phyloP scores from a whole-genome alignment of 2,113 vertebrate species.

The Hippopotamus amphibius region DNA sequence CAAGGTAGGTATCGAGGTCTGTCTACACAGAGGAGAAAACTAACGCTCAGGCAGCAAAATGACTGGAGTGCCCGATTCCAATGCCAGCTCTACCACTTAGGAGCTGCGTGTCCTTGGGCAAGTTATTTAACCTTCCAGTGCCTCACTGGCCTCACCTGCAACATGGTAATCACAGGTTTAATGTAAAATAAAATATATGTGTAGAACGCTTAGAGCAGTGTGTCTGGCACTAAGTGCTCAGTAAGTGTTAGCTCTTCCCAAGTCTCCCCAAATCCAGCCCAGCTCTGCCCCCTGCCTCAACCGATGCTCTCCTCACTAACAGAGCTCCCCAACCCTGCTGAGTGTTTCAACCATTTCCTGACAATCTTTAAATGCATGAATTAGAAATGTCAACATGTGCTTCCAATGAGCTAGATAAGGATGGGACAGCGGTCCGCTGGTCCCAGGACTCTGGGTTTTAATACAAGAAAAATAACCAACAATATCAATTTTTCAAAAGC shows the following conservation, averaged over 20 bases:
- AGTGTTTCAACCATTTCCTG: constrained; percentile 53
- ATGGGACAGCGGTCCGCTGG: neutral
- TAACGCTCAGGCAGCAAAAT: neutral
- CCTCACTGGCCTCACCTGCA: neutral
- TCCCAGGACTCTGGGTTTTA: constrained; percentile 49
- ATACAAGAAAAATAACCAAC: constrained; percentile 65
- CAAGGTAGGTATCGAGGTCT: neutral
- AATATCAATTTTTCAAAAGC: constrained; percentile 58
- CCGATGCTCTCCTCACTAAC: neutral
- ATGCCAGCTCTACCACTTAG: neutral
- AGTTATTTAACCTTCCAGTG: neutral
- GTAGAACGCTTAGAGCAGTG: neutral
- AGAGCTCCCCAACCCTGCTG: neutral
- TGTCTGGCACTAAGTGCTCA: neutral
- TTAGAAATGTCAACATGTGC: constrained; percentile 59
- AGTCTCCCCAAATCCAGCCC: neutral
- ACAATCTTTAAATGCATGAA: constrained; percentile 64
- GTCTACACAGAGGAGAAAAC: neutral
- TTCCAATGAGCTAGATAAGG: constrained; percentile 43
- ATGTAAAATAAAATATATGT: neutral
- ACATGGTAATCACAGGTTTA: neutral
- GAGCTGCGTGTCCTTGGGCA: neutral
- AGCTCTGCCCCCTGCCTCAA: neutral
- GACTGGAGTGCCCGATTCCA: neutral
- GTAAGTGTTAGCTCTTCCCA: neutral